phyloP scores from a whole-genome alignment of 2,888 invertebrate species.

The Sinopyrophorus schimmeli region DNA sequence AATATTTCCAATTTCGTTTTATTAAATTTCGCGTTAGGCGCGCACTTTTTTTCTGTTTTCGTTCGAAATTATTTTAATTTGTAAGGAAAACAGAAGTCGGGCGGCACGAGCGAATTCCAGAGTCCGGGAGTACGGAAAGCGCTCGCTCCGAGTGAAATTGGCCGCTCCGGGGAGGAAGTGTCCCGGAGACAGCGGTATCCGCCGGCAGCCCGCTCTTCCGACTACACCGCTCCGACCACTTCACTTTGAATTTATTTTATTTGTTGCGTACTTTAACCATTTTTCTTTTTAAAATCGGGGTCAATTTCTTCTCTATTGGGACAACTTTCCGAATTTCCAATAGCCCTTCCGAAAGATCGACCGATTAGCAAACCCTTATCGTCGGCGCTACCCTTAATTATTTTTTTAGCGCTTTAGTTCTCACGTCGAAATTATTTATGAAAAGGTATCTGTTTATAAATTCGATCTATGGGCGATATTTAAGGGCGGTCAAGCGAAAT shows the following conservation, averaged over 20 bases:
- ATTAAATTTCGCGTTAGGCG: not conserved
- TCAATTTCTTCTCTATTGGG: no score
- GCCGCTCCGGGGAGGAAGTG: slow-evolving; percentile 58
- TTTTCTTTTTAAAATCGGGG: no score
- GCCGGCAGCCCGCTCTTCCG: slow-evolving; percentile 53
- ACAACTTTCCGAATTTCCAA: no score
- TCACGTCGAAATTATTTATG: no score
- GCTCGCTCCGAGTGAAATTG: slow-evolving; percentile 56
- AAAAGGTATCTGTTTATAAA: no score
- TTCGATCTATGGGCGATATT: no score
- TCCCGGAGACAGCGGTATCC: slow-evolving; percentile 60
- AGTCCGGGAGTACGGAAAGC: slow-evolving; percentile 54
- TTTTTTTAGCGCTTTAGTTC: no score
- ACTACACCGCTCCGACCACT: slow-evolving; percentile 52
- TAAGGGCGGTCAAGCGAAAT: slow-evolving; percentile 46
- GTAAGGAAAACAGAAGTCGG: slow-evolving; percentile 34
- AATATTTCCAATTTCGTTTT: not conserved
- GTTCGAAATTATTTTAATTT: slow-evolving; percentile 20
- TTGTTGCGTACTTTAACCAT: slow-evolving; percentile 36
- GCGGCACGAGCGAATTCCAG: slow-evolving; percentile 43
- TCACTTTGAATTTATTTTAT: slow-evolving; percentile 50
- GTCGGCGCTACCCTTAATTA: no score
- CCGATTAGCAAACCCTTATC: no score
- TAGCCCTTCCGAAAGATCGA: no score
- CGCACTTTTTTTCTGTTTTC: not conserved